These are phyloP conservation scores for Netelia inedita DNA, from an alignment of 2,888 invertebrate genomes.

Conservation along the genomic window DNA sequence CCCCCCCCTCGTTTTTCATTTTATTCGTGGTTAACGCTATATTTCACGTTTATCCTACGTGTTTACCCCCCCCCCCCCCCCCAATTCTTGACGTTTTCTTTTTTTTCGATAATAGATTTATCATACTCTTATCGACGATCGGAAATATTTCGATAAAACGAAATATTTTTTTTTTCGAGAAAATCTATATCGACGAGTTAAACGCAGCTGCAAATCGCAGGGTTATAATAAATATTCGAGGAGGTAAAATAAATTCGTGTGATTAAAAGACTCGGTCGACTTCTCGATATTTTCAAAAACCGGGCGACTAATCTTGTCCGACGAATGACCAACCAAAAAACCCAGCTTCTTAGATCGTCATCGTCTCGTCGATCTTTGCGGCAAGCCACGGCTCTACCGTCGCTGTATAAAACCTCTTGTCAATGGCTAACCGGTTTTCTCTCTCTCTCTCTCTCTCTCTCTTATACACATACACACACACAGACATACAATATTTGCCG, in stretches of 20 bases:
- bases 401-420: slow-evolving; percentile 49
- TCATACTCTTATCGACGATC: neutral
- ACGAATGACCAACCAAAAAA: slow-evolving; percentile 17
- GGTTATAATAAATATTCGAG: too few relatives aligned
- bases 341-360: slow-evolving; percentile 35
- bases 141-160: neutral
- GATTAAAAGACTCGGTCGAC: too few relatives aligned
- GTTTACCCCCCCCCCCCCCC: slow-evolving; percentile 21
- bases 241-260: too few relatives aligned
- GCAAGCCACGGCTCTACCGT: slow-evolving; percentile 19
- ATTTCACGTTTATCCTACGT: slow-evolving; percentile 27
- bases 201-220: neutral
- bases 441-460: slow-evolving; percentile 18
- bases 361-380: slow-evolving; percentile 43
- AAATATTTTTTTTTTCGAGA: neutral
- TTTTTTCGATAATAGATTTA: neutral
- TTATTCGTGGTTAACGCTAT: neutral
- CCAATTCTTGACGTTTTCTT: neutral
- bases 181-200: neutral
- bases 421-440: slow-evolving; percentile 54
- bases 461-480: neutral
- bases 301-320: neutral
- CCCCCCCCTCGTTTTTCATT: neutral
- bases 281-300: neutral
- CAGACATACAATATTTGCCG: slow-evolving; percentile 8